Percentiles rank a stretch among this genome's conserved stretches.
phyloP scores from a whole-genome alignment of 2,888 invertebrate species.

The Eristalinus aeneus region DNA sequence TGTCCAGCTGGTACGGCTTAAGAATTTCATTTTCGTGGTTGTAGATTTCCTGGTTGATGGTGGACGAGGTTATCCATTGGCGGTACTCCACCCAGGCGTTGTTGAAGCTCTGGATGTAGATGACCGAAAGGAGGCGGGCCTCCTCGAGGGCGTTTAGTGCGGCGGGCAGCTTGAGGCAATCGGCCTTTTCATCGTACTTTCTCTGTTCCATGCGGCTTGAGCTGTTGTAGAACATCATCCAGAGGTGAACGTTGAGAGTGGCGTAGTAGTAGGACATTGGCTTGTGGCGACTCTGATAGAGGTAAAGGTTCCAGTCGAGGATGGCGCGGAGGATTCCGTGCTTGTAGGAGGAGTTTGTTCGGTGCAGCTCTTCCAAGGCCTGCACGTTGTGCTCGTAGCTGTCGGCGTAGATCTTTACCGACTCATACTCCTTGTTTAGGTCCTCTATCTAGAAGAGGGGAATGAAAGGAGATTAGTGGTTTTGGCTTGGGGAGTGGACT shows the following conservation, averaged over 20 bases:
- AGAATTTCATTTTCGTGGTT: constrained; percentile 77
- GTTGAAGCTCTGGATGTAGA: constrained; percentile 78
- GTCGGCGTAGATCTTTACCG: constrained; percentile 75
- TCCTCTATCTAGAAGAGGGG: constrained; percentile 68
- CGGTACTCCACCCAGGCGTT: constrained; percentile 76
- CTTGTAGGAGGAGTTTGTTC: constrained; percentile 75
- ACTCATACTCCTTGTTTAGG: constrained; percentile 75
- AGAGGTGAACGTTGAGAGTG: constrained; percentile 77
- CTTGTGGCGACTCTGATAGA: constrained; percentile 77
- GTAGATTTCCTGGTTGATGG: constrained; percentile 73
- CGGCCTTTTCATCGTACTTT: constrained; percentile 74
- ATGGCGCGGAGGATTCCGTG: constrained; percentile 75
- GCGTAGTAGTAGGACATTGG: constrained; percentile 79
- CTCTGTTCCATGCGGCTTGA: constrained; percentile 75
- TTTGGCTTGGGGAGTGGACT: too few relatives aligned
- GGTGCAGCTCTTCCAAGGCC: constrained; percentile 75
- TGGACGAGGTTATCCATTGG: constrained; percentile 73
- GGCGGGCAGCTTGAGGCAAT: constrained; percentile 77
- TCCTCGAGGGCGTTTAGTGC: constrained; percentile 77
- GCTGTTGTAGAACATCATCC: constrained; percentile 78
- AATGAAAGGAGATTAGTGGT: too few relatives aligned
- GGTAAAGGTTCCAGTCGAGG: constrained; percentile 78
- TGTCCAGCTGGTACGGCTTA: constrained; percentile 74
- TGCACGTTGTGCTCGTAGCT: constrained; percentile 77
- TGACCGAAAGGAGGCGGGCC: constrained; percentile 76